phyloP scores from a whole-genome alignment of 1,140 invertebrate genomes.

The Agraylea sexmaculata region DNA sequence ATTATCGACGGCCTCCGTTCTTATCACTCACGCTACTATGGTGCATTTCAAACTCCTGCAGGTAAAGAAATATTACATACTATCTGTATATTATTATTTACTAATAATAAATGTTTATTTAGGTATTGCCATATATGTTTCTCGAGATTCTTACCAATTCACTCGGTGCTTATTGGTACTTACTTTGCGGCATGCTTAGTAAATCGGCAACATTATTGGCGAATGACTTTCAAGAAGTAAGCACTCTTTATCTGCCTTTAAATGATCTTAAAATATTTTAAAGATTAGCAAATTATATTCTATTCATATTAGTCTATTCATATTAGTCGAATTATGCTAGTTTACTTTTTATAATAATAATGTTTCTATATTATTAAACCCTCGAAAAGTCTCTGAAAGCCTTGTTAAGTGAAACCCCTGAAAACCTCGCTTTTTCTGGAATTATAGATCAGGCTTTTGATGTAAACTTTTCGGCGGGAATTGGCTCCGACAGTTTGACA shows the following conservation, averaged over 20 bases:
- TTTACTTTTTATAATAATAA: too few relatives aligned
- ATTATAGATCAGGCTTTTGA: too few relatives aligned
- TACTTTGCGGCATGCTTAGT: conserved; percentile 48
- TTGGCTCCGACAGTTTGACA: too few relatives aligned
- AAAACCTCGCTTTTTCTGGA: too few relatives aligned
- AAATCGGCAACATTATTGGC: conserved; percentile 46
- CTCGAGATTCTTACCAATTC: conserved; percentile 51
- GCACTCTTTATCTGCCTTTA: conserved; percentile 2
- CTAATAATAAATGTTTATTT: conserved; percentile 5
- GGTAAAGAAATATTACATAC: conserved; percentile 24
- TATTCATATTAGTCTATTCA: too few relatives aligned
- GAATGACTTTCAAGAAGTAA: conserved; percentile 47
- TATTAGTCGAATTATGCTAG: too few relatives aligned
- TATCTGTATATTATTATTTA: background rate
- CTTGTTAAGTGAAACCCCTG: too few relatives aligned
- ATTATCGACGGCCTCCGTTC: conserved; percentile 45
- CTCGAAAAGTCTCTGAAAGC: too few relatives aligned
- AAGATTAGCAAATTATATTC: too few relatives aligned
- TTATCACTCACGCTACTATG: conserved; percentile 53
- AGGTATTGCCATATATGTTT: conserved; percentile 47
- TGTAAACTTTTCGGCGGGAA: too few relatives aligned
- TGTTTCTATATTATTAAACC: too few relatives aligned
- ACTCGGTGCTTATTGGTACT: conserved; percentile 49
- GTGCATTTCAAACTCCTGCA: conserved; percentile 47
- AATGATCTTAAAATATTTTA: conserved; percentile 1